A percentile compares a stretch with the other conserved stretches of the same genome.
Conservation (phyloP, 1,140 invertebrate genomes). For the Araneus ventricosus region DNA sequence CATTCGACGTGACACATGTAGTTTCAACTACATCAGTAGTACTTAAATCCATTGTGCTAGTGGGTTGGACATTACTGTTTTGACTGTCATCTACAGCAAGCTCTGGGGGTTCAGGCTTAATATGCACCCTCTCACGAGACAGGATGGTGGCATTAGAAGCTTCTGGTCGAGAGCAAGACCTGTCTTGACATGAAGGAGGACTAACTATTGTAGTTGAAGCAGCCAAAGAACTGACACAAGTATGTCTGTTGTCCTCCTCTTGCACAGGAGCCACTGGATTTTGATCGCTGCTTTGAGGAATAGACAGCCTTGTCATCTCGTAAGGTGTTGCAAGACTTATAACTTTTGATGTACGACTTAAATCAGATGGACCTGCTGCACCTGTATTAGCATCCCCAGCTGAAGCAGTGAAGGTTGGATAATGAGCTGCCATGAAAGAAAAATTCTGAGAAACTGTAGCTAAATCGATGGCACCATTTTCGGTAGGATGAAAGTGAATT, state of each 20-base stretch:
- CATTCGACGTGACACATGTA: conserved; percentile 18
- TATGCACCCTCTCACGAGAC: conserved; percentile 10
- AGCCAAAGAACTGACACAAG: conserved; percentile 50
- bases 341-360: conserved; percentile 48
- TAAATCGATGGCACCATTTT: conserved; percentile 71
- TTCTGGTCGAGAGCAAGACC: conserved; percentile 4
- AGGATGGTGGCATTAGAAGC: neutral
- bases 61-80: conserved; percentile 60
- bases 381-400: neutral
- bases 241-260: conserved; percentile 49
- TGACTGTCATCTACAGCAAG: conserved; percentile 68
- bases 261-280: neutral
- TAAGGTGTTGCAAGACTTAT: neutral
- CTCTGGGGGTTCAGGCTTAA: conserved; percentile 72
- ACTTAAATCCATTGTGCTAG: conserved; percentile 66
- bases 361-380: conserved; percentile 29
- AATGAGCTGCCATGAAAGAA: conserved; percentile 51
- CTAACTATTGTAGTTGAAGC: conserved; percentile 59
- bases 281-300: conserved; percentile 19
- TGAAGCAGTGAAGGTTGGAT: conserved; percentile 31
- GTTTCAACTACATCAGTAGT: conserved; percentile 70
- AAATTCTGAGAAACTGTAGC: conserved; percentile 74
- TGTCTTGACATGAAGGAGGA: conserved; percentile 24
- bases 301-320: neutral
- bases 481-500: neutral